Base-by-base conservation (phyloP, 2,797 vertebrate genomes). In the Danio choprae region DNA sequence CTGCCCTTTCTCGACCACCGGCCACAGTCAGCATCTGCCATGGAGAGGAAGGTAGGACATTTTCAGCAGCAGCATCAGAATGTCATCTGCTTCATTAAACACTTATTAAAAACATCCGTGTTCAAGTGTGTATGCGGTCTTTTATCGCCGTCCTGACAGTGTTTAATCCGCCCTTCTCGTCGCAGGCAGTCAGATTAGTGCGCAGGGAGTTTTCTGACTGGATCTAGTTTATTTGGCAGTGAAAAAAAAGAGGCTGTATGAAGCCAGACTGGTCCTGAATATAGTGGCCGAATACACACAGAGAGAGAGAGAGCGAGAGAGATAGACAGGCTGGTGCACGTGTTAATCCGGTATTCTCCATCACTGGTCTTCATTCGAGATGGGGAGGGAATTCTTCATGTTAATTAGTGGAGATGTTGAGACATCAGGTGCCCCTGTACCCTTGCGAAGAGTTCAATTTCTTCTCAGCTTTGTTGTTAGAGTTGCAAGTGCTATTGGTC, bases 41-140 rank as follows among this genome's bases (percentile, higher is more conserved):
- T 95, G 94, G 94, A 95, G 91, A 94, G 93, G 89, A 95, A 95
- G 94, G 94, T 95, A 94, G 73, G 93, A 89, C 85, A 87, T 89
- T 81, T 86, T 81, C 43, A 86, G 83, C 88, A 85, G 82, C 89
- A 80, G 74, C 81, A 58, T 46, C 36, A 77, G 56, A 62, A 62
- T 83, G 46, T 73, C 29, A 50, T 81, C n/a, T 50, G 62, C 10
- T 53, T 11, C 16, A 29, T 18, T 62, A 11, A 63, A 40, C 78
- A 60, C 77, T 80, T 58, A 38, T 56, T 73, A 58, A 29, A 29
- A 82, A 80, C 71, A 73, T 64, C 77, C 38, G 22, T 58, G 38
- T 73, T 77, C 12, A 51, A 46, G 44, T 29, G 53, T 22, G 15
- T 60, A 13, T 48, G 55, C 51, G 41, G 6, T 74, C 29, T 41